Base-by-base conservation (phyloP, 2,113 vertebrate species). In the Callipepla squamata region DNA sequence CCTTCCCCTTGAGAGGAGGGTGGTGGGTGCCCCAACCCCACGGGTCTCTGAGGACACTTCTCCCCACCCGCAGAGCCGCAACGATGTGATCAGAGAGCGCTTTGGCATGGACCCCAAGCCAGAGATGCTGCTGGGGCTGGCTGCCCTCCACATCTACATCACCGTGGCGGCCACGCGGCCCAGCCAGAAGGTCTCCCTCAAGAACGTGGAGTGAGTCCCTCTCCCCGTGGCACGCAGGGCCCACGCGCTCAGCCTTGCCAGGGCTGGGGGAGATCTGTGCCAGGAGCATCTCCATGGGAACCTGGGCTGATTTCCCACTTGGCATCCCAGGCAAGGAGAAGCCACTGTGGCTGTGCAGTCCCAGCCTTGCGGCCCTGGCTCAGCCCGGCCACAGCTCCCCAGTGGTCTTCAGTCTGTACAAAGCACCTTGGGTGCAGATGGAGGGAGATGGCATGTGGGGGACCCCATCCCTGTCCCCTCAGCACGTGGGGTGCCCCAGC, bases 121-220 rank as follows among this genome's bases (percentile, higher is more conserved):
- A 2, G 99, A 99, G 94, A 95, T 99, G 97, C 98, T 98, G 66
- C 98, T 99, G 93, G 98, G 98, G 92, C 95, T 99, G 95, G 98
- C 99, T 62, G 99, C 99, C 22, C 98, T 99, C 62, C 99, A 99
- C 96, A 99, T 99, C 96, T 99, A 98, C 97, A 99, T 99, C 98
- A 99, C 99, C 5, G 99, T 99, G 95, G 99, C 99, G 53, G 98
- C 98, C 18, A 98, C 99, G n/a, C 98, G 97, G 89, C 99, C 99
- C 72, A 99, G 98, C 98, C 99, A 99, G 98, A 99, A 99, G 98
- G 99, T 99, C 84, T 99, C 99, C 16, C 99, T 99, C 87, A 99
- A 99, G 97, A 99, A 99, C 4, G 99, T 99, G 44, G 99, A 99
- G 99, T 99, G 98, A 99, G 99, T 99, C 68, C 65, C 89, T 18